phyloP scores from a whole-genome alignment of 30 jellyfish, hydroid and myxozoan species.

The Aurelia coerulea region DNA sequence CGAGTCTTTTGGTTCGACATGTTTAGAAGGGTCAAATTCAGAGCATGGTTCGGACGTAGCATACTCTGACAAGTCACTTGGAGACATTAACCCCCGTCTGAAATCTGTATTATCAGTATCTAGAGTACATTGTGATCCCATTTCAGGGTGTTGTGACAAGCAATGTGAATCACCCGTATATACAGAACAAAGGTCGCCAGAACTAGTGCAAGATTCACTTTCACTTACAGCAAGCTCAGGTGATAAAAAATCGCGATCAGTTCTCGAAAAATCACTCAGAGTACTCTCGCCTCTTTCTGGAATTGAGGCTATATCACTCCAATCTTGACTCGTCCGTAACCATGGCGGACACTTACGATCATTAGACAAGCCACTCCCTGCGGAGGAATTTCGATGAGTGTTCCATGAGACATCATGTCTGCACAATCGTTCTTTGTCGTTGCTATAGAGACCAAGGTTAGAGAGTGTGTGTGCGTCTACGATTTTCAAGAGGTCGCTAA shows the following conservation, averaged over 20 bases:
- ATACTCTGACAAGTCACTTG: slow-evolving; percentile 13
- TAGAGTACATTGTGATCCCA: not conserved
- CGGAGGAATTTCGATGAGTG: slow-evolving; percentile 25
- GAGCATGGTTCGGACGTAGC: slow-evolving; percentile 29
- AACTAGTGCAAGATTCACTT: not conserved
- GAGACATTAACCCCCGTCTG: slow-evolving; percentile 5
- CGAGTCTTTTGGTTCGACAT: slow-evolving; percentile 1
- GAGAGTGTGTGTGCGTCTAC: slow-evolving; percentile 65
- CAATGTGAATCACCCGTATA: not conserved
- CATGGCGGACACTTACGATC: slow-evolving; percentile 50
- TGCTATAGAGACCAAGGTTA: slow-evolving; percentile 49
- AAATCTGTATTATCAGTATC: slow-evolving; percentile 3
- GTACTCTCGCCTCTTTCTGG: not conserved
- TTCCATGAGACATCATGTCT: slow-evolving; percentile 26
- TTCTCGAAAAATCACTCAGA: not conserved
- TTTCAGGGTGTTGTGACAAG: not conserved
- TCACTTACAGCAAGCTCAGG: not conserved
- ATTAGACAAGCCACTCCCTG: slow-evolving; percentile 9
- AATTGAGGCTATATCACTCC: not conserved
- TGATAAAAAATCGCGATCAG: not conserved
- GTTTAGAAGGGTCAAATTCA: slow-evolving; percentile 7
- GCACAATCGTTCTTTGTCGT: slow-evolving; percentile 23
- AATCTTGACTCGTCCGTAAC: slow-evolving; percentile 44
- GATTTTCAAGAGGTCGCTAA: slow-evolving; percentile 34
- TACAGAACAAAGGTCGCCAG: slow-evolving; percentile 1